These are phyloP conservation scores for Myotis yumanensis DNA, from an alignment of 2,113 vertebrate species.

Conservation along the genomic window DNA sequence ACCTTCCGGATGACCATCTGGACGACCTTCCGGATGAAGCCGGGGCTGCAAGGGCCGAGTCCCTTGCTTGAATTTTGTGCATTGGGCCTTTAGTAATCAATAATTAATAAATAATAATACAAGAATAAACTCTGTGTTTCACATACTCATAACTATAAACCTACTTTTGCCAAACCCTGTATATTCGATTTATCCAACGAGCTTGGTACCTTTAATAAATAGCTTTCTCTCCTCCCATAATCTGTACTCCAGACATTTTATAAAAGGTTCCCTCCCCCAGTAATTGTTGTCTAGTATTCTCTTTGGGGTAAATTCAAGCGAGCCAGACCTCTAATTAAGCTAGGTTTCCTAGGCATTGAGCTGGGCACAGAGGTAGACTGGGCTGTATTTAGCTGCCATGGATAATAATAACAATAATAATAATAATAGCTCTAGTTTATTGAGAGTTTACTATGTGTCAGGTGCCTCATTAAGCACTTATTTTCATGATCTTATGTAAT, in stretches of 20 bases:
- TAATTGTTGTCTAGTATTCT: not conserved
- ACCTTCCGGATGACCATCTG: too few relatives aligned
- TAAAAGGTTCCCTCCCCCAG: not conserved
- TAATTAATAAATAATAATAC: not conserved
- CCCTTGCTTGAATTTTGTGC: too few relatives aligned
- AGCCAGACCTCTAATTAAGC: not conserved
- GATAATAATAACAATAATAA: not conserved
- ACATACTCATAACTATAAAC: not conserved
- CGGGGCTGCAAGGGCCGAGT: too few relatives aligned
- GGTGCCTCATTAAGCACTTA: not conserved
- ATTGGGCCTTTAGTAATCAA: not conserved
- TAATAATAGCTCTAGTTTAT: not conserved
- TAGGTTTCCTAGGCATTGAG: not conserved
- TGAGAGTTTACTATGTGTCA: not conserved
- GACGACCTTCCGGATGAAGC: too few relatives aligned
- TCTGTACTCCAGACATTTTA: not conserved
- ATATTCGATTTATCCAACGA: constrained; percentile 36
- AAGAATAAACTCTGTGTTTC: not conserved
- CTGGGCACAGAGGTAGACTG: not conserved
- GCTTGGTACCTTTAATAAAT: not conserved
- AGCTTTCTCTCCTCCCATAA: not conserved
- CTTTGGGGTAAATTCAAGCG: not conserved
- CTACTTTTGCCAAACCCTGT: not conserved
- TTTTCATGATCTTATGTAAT: not conserved
- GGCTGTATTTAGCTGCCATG: not conserved